Evolutionary conservation across 1,140 invertebrate species (phyloP), one percentile per base, ranked within the genome.

Genomic region (Scaptomyza graminum): DNA sequence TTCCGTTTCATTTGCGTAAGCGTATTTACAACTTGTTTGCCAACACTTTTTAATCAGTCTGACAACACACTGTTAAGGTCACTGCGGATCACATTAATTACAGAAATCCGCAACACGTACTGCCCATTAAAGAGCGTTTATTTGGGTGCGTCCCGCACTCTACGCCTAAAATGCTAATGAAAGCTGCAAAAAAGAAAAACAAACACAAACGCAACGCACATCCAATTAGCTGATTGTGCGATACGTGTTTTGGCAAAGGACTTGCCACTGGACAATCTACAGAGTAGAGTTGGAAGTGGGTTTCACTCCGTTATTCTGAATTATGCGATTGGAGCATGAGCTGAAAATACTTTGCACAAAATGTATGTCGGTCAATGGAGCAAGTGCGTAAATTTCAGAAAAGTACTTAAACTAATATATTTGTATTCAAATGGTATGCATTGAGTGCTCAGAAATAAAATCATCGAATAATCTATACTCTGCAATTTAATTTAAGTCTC

Each of bases 61-160:
- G 69, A 84, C 80, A 84, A 71, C 74, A 78, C 83, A 87, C 78
- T 82, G 82, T 85, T 85, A 85, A 85, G 82, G 82, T 85, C 83
- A 87, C 51, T 28, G 44, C 61, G 71, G 83, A 75, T 82, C 83
- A 87, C 82, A 85, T 85, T 85, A 85, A 85, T 85, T 85, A 85
- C 81, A 80, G 28, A 64, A 80, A 78, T 60, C 51, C 25, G 57
- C 64, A 77, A 85, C 81, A 85, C 82, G 83, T 82, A 77, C 70
- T 54, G 25, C 56, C 82, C 82, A 85, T 85, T 85, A 85, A 85
- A 76, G 62, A 72, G 61, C 46, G 50, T 56, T 56, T 67, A 57
- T 41, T 41, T 60, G 65, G 59, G 74, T 61, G 69, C 37, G 63
- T 25, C 68, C 63, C 68, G n/a, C 34, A 37, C 15, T 66, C 31